Evolutionary conservation across 2,888 invertebrate genomes (phyloP).

Genomic region (Muschampia plurimacula): DNA sequence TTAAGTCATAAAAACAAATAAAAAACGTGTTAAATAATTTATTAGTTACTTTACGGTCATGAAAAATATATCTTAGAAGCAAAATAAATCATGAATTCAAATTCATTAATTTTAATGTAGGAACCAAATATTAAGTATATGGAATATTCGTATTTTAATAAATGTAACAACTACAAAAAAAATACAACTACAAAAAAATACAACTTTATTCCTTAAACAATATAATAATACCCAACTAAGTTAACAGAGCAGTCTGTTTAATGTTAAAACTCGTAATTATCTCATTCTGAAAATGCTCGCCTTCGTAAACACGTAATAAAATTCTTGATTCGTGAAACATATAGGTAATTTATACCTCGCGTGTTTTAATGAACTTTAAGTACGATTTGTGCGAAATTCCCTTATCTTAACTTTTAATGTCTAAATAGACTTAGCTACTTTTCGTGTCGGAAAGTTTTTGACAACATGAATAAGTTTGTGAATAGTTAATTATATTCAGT

Average conservation of each 20-base stretch:
- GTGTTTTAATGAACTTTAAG: background rate
- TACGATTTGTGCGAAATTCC: background rate
- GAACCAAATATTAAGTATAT: too few species aligned
- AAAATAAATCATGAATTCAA: too few species aligned
- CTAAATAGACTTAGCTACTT: background rate
- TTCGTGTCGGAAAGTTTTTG: too few species aligned
- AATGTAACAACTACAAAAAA: too few species aligned
- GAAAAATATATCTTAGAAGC: too few species aligned
- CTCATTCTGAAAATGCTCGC: background rate
- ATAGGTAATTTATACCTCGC: background rate
- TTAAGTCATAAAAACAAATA: too few species aligned
- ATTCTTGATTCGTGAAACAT: background rate
- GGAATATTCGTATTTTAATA: too few species aligned
- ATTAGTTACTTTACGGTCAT: too few species aligned
- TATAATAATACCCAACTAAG: background rate
- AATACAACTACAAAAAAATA: background rate
- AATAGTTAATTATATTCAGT: too few species aligned
- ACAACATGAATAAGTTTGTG: too few species aligned
- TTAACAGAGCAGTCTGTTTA: background rate
- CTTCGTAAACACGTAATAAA: background rate
- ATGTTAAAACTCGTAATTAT: background rate
- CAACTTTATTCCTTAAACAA: background rate
- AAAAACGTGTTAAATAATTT: too few species aligned
- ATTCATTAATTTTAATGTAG: too few species aligned
- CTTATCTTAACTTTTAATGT: background rate